These are phyloP conservation scores for Jordanella pulchra DNA, from an alignment of 2,797 vertebrate species.

Conservation along the genomic window DNA sequence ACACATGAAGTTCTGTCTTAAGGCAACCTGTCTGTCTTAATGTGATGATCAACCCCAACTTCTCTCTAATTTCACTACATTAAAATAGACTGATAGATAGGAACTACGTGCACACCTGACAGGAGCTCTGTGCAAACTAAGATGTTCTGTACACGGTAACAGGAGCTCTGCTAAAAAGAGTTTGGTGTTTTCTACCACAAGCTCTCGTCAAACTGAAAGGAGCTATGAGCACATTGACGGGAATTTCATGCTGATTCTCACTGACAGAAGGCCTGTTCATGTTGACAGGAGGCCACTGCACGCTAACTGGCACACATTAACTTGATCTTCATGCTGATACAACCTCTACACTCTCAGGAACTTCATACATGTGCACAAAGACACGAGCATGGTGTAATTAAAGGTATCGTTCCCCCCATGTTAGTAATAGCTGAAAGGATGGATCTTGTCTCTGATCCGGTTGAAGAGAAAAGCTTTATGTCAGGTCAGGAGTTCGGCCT, in stretches of 20 bases:
- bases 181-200: too few relatives aligned
- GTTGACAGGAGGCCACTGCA: not conserved
- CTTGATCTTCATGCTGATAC: not conserved
- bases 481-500: not conserved
- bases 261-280: not conserved
- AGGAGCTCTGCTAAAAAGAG: not conserved
- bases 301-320: not conserved
- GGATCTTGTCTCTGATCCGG: not conserved
- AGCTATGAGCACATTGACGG: conserved; percentile 1
- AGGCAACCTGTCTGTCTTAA: not conserved
- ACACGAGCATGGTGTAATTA: too few relatives aligned
- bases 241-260: not conserved
- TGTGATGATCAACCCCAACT: not conserved
- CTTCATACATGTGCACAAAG: not conserved
- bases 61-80: not conserved
- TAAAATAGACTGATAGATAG: not conserved
- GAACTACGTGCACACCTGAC: too few relatives aligned
- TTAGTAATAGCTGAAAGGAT: not conserved
- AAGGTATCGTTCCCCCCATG: not conserved
- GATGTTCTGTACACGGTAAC: too few relatives aligned
- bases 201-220: not conserved
- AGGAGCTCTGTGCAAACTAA: too few relatives aligned
- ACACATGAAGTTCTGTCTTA: not conserved
- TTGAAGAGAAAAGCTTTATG: not conserved
- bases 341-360: not conserved